Evolutionary conservation across 2,888 invertebrate genomes (phyloP), one percentile per base, ranked within the genome.

Genomic region (Diadegma fenestrale): DNA sequence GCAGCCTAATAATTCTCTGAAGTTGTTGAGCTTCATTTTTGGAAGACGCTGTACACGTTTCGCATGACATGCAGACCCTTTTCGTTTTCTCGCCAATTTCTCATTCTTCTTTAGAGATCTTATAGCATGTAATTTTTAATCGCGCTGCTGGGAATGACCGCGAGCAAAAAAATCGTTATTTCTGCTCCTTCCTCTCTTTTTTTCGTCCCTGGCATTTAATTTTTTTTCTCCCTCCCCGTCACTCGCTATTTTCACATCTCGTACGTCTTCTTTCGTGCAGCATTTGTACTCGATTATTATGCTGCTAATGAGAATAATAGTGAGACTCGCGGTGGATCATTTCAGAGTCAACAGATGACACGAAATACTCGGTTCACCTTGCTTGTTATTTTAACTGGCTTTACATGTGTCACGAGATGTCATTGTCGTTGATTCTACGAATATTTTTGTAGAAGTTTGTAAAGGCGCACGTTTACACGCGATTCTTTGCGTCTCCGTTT

Each of bases 401-500:
- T 22, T 37, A 71, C 48, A 72, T 64, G 64, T 72, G 64, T 64
- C 22, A 68, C 43, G 33, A 30, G 64, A 72, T 61, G 61, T 45
- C 71, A 43, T 54, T 45, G 63, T 76, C 51, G 22, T 45, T 61
- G 48, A 71, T 48, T 41, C 45, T 58, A 58, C 81, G 71, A 51
- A 30, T 19, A 22, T 76, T 12, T 37, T 37, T 58, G 17, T 33
- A 19, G n/a, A 75, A 63, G 17, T 80, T 26, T 30, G 19, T 45
- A 43, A 26, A 61, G 73, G 19, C 54, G 58, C 83, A 81, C 81
- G 81, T 82, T 63, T 63, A 66, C 84, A 79, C 79, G 37, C 19
- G 82, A 73, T 80, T 86, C 84, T 82, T 77, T 48, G 82, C 80
- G 76, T 73, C 71, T 82, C 41, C 45, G 41, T 54, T 45, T 33